phyloP scores from a whole-genome alignment of 2,888 invertebrate genomes.

The Frankliniella fusca region DNA sequence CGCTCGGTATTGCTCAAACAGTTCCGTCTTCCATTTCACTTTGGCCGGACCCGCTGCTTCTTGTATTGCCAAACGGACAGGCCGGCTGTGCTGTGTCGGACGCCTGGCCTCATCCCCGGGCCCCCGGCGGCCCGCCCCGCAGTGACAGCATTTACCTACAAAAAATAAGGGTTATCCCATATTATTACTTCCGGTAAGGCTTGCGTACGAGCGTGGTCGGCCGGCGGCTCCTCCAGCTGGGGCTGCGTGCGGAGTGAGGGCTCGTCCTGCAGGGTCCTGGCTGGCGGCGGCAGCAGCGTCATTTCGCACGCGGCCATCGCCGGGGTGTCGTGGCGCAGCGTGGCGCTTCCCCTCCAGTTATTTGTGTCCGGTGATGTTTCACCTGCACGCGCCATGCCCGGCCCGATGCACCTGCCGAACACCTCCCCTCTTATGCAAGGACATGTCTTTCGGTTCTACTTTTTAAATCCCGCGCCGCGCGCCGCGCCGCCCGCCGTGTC shows the following conservation, averaged over 20 bases:
- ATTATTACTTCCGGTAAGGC: neutral
- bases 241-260: no score
- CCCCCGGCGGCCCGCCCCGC: neutral
- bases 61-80: no score
- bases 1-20: no score
- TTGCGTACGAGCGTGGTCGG: neutral
- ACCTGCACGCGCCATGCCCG: conserved; percentile 17
- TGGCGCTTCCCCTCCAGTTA: neutral
- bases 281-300: neutral
- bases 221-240: neutral
- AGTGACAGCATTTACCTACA: neutral
- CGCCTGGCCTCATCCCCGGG: neutral
- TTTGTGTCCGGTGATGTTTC: neutral
- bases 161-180: neutral
- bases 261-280: neutral
- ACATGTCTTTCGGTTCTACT: no score
- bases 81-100: no score
- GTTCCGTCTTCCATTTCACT: no score
- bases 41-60: no score
- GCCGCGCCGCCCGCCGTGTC: no score
- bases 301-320: no score
- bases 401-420: conserved; percentile 3
- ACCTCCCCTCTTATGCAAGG: neutral
- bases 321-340: neutral
- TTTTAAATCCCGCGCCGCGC: no score